Conservation (phyloP, 2,888 invertebrate species). For the Lasioglossum lativentre region DNA sequence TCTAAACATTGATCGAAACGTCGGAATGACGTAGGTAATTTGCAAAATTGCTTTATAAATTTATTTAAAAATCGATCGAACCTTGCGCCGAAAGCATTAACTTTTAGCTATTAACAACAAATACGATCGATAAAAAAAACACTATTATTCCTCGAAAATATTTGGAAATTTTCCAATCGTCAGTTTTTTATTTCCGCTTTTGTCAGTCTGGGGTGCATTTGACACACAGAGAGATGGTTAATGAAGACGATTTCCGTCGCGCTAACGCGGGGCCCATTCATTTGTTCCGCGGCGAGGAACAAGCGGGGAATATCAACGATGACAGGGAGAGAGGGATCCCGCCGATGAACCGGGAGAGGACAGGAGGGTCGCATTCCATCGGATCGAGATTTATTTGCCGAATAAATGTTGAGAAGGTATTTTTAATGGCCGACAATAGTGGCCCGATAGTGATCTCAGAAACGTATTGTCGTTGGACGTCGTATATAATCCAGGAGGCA, state of each 20-base stretch:
- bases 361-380: constrained; percentile 72
- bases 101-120: too few relatives aligned
- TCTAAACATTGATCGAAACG: too few relatives aligned
- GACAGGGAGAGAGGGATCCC: constrained; percentile 61
- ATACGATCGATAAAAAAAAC: too few relatives aligned
- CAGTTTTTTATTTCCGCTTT: too few relatives aligned
- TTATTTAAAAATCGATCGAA: too few relatives aligned
- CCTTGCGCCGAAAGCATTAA: too few relatives aligned
- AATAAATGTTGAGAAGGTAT: constrained; percentile 79
- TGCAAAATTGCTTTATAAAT: too few relatives aligned
- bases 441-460: constrained; percentile 79
- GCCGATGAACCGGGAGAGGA: constrained; percentile 61
- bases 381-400: constrained; percentile 78
- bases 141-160: too few relatives aligned
- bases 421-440: constrained; percentile 80
- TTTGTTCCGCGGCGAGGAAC: constrained; percentile 53
- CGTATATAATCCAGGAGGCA: constrained; percentile 79
- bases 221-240: constrained; percentile 1
- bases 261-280: constrained; percentile 47
- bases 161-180: too few relatives aligned
- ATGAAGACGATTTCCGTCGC: constrained; percentile 63
- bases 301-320: constrained; percentile 59
- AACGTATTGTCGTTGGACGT: constrained; percentile 78
- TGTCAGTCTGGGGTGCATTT: too few relatives aligned
- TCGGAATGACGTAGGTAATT: too few relatives aligned